These are phyloP conservation scores for Andrena haemorrhoa DNA, from an alignment of 2,888 invertebrate genomes.

Conservation along the genomic window DNA sequence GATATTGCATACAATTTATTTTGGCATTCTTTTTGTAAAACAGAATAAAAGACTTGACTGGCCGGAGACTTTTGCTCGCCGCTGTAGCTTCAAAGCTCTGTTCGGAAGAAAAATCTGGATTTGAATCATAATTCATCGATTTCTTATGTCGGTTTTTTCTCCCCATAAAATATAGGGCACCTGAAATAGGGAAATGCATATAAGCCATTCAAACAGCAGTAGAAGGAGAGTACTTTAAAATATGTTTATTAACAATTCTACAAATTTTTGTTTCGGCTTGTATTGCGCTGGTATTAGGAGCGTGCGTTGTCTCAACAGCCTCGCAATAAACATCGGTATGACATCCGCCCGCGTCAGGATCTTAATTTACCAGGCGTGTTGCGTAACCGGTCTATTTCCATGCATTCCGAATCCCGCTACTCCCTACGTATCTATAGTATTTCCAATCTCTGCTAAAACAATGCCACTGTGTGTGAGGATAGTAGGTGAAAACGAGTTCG, in stretches of 20 bases:
- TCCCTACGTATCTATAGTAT: conserved; percentile 47
- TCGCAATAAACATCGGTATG: conserved; percentile 78
- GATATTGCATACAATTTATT: too few species aligned
- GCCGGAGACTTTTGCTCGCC: too few species aligned
- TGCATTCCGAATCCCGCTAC: conserved; percentile 65
- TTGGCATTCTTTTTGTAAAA: too few species aligned
- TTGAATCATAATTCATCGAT: too few species aligned
- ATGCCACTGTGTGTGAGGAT: not conserved
- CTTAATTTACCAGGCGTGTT: conserved; percentile 78
- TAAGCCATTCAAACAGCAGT: too few species aligned
- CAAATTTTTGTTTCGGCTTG: not conserved
- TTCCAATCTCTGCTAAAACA: conserved; percentile 48
- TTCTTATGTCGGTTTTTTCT: too few species aligned
- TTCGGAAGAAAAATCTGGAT: too few species aligned
- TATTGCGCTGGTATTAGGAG: conserved; percentile 30
- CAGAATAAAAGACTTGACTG: too few species aligned
- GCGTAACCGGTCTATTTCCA: conserved; percentile 79
- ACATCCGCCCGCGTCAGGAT: conserved; percentile 81
- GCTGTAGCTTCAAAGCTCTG: too few species aligned
- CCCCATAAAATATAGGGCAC: too few species aligned
- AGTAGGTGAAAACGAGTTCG: not conserved
- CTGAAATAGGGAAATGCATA: too few species aligned
- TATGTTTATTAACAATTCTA: conserved; percentile 7
- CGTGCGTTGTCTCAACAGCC: conserved; percentile 53
- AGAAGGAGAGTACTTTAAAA: not conserved